These are phyloP conservation scores for Heteromormyrus szaboi DNA, from an alignment of 2,797 vertebrate species.

Conservation along the genomic window DNA sequence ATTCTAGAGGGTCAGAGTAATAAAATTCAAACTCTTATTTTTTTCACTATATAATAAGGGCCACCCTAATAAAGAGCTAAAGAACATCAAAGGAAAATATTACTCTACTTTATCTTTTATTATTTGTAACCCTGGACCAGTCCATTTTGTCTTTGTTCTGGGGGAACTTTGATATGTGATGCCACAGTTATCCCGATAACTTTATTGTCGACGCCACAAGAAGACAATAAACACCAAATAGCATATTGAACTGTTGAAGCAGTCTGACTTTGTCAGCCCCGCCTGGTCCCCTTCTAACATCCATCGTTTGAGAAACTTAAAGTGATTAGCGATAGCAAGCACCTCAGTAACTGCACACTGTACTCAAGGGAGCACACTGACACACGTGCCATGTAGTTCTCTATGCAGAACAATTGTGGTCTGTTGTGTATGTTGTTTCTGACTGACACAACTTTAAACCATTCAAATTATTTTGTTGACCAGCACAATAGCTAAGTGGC, in stretches of 20 bases:
- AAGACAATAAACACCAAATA: neutral
- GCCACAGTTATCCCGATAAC: neutral
- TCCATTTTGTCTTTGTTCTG: neutral
- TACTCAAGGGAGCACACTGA: neutral
- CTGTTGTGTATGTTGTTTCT: neutral
- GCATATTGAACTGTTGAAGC: neutral
- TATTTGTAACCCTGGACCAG: neutral
- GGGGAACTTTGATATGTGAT: neutral
- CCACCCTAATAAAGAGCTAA: neutral
- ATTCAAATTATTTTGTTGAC: neutral
- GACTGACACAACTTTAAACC: neutral
- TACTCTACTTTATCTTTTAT: neutral
- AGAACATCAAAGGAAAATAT: neutral
- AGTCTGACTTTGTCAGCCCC: neutral
- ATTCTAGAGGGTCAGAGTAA: no score
- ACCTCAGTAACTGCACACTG: neutral
- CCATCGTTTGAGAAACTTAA: neutral
- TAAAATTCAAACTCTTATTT: no score
- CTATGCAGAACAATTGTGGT: neutral
- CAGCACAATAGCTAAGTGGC: neutral
- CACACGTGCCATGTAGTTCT: neutral
- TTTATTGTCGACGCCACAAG: neutral
- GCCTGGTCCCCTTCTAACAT: neutral
- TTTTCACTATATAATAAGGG: no score
- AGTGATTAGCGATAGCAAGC: neutral